Evolutionary conservation across 2,888 invertebrate species (phyloP).

Genomic region (Temnothorax ravouxi): DNA sequence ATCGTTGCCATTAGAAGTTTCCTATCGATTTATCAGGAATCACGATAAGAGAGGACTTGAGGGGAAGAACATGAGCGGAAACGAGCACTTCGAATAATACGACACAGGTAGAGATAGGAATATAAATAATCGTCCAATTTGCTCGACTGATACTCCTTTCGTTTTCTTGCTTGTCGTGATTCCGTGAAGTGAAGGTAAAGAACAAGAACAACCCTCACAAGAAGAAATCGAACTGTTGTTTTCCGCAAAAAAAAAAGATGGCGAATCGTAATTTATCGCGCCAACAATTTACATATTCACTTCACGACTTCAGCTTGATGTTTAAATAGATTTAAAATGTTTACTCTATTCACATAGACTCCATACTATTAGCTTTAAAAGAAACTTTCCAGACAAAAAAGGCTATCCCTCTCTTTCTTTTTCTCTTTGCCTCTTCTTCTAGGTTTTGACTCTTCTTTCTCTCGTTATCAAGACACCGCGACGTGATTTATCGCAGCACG

Average conservation of each 20-base stretch:
- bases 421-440: background rate
- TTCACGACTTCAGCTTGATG: background rate
- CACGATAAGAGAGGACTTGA: slow-evolving; percentile 9
- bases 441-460: slow-evolving; percentile 28
- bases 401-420: background rate
- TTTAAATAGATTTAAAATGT: background rate
- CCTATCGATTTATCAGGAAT: slow-evolving; percentile 75
- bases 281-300: background rate
- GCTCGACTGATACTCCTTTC: slow-evolving; percentile 72
- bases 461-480: slow-evolving; percentile 63
- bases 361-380: background rate
- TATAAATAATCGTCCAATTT: slow-evolving; percentile 82
- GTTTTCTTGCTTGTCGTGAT: slow-evolving; percentile 31
- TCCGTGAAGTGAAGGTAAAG: slow-evolving; percentile 16
- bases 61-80: background rate
- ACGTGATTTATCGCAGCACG: slow-evolving; percentile 75
- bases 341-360: slow-evolving; percentile 1
- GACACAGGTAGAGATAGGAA: slow-evolving; percentile 65
- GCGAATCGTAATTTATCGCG: background rate
- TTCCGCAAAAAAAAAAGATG: background rate
- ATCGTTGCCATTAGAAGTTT: slow-evolving; percentile 73
- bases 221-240: slow-evolving; percentile 20
- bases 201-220: background rate
- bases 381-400: slow-evolving; percentile 2
- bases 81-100: slow-evolving; percentile 28